Evolutionary conservation across 1,140 invertebrate species (phyloP).

Genomic region (Rhizoglyphus robini): DNA sequence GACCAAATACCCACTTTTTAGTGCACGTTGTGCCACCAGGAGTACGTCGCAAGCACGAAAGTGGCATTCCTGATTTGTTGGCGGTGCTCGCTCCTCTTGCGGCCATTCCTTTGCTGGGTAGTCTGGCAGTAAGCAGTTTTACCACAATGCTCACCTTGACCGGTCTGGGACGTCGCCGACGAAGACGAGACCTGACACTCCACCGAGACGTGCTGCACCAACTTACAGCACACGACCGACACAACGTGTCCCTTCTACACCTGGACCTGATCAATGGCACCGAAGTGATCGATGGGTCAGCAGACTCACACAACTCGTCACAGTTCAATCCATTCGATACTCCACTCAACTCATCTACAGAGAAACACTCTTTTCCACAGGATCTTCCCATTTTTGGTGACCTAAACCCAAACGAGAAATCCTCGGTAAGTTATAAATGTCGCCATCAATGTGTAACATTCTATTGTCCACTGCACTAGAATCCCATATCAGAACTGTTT

Average conservation of each 20-base stretch:
- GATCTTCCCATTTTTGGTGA: background rate
- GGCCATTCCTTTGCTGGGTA: constrained; percentile 26
- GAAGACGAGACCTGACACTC: constrained; percentile 1
- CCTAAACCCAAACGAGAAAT: background rate
- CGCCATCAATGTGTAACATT: too few relatives aligned
- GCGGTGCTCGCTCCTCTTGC: constrained; percentile 26
- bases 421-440: background rate
- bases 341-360: constrained; percentile 2
- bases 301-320: too few relatives aligned
- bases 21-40: background rate
- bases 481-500: constrained; percentile 18
- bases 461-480: background rate
- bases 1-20: background rate
- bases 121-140: constrained; percentile 25
- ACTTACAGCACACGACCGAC: background rate
- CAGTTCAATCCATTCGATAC: background rate
- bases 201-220: background rate
- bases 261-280: background rate
- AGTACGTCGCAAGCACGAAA: background rate
- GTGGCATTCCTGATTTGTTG: constrained; percentile 17
- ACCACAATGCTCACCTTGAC: constrained; percentile 19
- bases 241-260: background rate
- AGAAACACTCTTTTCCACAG: constrained; percentile 1
- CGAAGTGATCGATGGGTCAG: background rate
- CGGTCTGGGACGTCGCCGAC: constrained; percentile 20